A percentile compares a stretch with the other conserved stretches of the same genome.
These are phyloP conservation scores for Nycticorax nycticorax DNA, from an alignment of 2,113 vertebrate species.

Conservation along the genomic window DNA sequence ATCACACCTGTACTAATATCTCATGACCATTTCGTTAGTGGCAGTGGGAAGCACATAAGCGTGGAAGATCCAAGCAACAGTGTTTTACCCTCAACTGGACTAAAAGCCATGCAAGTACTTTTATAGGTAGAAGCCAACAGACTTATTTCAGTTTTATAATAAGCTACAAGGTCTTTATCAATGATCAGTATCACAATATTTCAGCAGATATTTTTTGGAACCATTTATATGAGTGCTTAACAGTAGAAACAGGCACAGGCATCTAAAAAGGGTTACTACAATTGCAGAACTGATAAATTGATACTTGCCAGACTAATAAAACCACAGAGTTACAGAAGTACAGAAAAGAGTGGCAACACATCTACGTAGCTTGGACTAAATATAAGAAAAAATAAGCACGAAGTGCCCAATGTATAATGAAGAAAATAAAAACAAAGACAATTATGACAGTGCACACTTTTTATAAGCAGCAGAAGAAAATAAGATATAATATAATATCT, in stretches of 20 bases:
- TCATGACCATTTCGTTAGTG: neutral
- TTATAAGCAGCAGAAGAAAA: neutral
- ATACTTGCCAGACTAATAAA: neutral
- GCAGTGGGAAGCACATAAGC: neutral
- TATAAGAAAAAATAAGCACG: neutral
- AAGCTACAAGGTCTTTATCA: neutral
- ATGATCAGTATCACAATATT: neutral
- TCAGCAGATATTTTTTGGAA: neutral
- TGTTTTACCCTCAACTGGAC: fast-evolving
- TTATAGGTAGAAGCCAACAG: neutral
- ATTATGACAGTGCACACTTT: neutral
- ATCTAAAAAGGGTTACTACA: neutral
- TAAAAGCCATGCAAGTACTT: neutral
- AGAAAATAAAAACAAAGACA: neutral
- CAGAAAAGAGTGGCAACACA: neutral
- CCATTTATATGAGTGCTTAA: neutral
- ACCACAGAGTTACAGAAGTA: neutral
- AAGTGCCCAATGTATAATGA: neutral
- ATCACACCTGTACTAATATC: neutral
- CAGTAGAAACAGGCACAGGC: neutral
- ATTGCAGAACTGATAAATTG: neutral
- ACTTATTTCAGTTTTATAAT: neutral
- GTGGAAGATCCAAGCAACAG: neutral
- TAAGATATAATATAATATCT: neutral
- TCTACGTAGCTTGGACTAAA: neutral